A percentile compares a stretch with the other conserved stretches of the same genome.
Conservation (phyloP, 2,888 invertebrate genomes). For the Tetanocera ferruginea region DNA sequence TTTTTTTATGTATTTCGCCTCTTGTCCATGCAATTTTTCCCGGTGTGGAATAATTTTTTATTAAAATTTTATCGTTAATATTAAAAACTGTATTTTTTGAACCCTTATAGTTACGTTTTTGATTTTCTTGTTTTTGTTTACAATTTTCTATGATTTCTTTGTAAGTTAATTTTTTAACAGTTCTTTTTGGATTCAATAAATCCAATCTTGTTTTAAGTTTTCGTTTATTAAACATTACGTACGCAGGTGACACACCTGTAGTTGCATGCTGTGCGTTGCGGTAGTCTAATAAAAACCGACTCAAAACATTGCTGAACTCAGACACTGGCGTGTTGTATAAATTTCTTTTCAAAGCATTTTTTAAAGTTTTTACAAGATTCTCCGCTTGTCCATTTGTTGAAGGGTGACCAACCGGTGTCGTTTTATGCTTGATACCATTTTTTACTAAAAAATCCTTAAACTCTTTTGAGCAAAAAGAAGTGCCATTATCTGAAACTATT, state of each 20-base stretch:
- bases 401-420: constrained; percentile 43
- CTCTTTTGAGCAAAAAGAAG: constrained; percentile 50
- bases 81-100: constrained; percentile 27
- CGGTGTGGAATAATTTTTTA: constrained; percentile 39
- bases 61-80: constrained; percentile 33
- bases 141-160: background rate
- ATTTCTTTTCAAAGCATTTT: constrained; percentile 42
- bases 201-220: constrained; percentile 22
- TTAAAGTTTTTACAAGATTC: constrained; percentile 46
- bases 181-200: constrained; percentile 23
- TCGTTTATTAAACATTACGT: constrained; percentile 44
- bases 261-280: constrained; percentile 34
- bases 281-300: constrained; percentile 46
- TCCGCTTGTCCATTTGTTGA: constrained; percentile 45
- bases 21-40: constrained; percentile 34
- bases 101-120: constrained; percentile 24
- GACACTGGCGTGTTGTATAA: constrained; percentile 28
- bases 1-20: constrained; percentile 25
- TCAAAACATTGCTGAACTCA: constrained; percentile 38
- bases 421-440: background rate
- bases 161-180: background rate
- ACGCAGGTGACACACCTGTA: constrained; percentile 41
- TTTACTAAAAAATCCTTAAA: constrained; percentile 45
- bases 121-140: constrained; percentile 16
- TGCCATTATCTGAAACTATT: constrained; percentile 54